Percentiles rank a stretch among this genome's conserved stretches.
Conservation (phyloP, 2,797 vertebrate genomes). For the Phaenicophaeus curvirostris region DNA sequence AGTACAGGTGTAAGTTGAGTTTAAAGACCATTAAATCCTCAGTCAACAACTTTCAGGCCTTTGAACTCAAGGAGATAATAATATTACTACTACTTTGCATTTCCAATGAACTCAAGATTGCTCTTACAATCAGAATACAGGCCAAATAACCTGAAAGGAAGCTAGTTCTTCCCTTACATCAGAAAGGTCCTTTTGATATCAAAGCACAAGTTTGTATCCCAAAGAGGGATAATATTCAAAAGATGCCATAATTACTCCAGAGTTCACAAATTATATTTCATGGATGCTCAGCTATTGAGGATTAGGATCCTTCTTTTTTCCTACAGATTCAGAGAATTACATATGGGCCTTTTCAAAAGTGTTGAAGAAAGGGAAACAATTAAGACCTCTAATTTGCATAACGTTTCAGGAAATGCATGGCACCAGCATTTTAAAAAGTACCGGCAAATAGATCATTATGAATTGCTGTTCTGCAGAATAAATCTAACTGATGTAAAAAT, state of each 20-base stretch:
- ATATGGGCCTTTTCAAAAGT: background rate
- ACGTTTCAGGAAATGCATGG: background rate
- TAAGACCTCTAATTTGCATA: background rate
- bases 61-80: background rate
- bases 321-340: background rate
- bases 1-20: background rate
- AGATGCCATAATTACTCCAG: background rate
- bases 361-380: background rate
- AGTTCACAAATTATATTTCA: background rate
- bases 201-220: background rate
- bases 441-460: background rate
- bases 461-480: background rate
- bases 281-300: background rate
- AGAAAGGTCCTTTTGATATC: background rate
- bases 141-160: background rate
- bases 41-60: background rate
- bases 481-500: background rate
- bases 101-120: background rate
- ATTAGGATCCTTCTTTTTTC: background rate
- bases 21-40: background rate
- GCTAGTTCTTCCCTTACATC: background rate
- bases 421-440: background rate
- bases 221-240: background rate
- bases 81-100: background rate
- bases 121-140: background rate